These are phyloP conservation scores for Sialia sialis DNA, from an alignment of 2,113 vertebrate species.

Conservation along the genomic window DNA sequence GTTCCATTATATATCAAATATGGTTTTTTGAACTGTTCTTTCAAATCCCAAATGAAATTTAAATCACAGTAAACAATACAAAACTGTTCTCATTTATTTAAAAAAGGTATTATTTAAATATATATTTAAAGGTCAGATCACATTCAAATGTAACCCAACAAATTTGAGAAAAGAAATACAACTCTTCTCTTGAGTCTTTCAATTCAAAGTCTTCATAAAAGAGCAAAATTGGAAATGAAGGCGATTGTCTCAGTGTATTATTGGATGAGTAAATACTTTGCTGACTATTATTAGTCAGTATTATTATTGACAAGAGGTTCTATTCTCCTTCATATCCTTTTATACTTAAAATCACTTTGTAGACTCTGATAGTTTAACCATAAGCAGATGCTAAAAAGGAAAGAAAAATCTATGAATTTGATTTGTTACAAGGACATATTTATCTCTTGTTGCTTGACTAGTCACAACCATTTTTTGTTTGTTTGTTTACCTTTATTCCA, in stretches of 20 bases:
- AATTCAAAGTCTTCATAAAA: background rate
- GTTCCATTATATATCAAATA: background rate
- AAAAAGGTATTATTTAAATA: background rate
- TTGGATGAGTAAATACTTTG: slow-evolving; percentile 27
- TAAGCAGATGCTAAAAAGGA: background rate
- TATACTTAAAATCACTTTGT: slow-evolving; percentile 70
- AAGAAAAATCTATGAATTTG: background rate
- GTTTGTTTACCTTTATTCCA: slow-evolving; percentile 47
- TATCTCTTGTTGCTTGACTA: background rate
- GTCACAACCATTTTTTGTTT: background rate
- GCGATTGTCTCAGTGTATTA: background rate
- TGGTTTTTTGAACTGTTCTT: background rate
- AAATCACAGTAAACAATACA: background rate
- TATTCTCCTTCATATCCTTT: slow-evolving; percentile 73
- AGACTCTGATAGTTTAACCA: background rate
- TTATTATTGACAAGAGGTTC: slow-evolving; percentile 30
- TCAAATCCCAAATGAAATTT: background rate
- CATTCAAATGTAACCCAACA: background rate
- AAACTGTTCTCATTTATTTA: background rate
- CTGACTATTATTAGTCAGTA: slow-evolving; percentile 34
- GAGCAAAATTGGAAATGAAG: background rate
- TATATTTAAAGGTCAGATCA: background rate
- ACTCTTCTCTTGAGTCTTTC: background rate
- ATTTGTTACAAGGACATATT: slow-evolving; percentile 33
- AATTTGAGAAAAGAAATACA: background rate